These are phyloP conservation scores for Cecidostiba fungosa DNA, from an alignment of 2,888 invertebrate genomes.

Conservation along the genomic window DNA sequence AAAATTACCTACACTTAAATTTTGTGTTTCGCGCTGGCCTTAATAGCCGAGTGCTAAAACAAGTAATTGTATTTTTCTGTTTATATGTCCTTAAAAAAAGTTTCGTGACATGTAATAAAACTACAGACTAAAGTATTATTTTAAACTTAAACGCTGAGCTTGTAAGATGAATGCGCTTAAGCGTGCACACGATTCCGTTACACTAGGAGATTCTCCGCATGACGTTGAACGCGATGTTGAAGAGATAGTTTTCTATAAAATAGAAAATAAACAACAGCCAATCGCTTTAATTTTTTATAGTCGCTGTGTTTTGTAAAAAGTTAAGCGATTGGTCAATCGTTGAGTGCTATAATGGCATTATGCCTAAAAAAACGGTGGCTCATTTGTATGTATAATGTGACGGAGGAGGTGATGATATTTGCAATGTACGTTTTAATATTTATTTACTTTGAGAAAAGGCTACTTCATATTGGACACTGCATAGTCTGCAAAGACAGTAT, in stretches of 20 bases:
- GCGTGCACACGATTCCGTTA: slow-evolving; percentile 64
- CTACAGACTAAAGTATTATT: slow-evolving; percentile 67
- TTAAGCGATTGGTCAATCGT: slow-evolving; percentile 73
- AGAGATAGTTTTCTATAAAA: slow-evolving; percentile 63
- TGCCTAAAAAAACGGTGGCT: slow-evolving; percentile 57
- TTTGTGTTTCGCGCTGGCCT: slow-evolving; percentile 54
- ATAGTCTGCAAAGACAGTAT: slow-evolving; percentile 69
- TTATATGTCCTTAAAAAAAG: slow-evolving; percentile 58
- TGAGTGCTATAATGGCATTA: slow-evolving; percentile 60
- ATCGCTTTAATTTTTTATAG: slow-evolving; percentile 74
- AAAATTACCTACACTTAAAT: slow-evolving; percentile 37
- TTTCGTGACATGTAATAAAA: slow-evolving; percentile 65
- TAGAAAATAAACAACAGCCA: slow-evolving; percentile 68
- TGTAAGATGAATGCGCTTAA: slow-evolving; percentile 65
- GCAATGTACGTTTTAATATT: slow-evolving; percentile 69
- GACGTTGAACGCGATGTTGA: slow-evolving; percentile 62
- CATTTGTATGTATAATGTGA: slow-evolving; percentile 60
- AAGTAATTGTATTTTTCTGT: slow-evolving; percentile 61
- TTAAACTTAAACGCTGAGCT: slow-evolving; percentile 65
- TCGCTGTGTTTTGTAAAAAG: slow-evolving; percentile 73
- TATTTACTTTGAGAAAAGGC: slow-evolving; percentile 62
- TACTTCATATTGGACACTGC: slow-evolving; percentile 65
- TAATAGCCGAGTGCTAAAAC: slow-evolving; percentile 47
- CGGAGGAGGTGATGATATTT: slow-evolving; percentile 62
- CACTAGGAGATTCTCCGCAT: slow-evolving; percentile 60